Evolutionary conservation across 2,797 vertebrate species (phyloP), one percentile per base, ranked within the genome.

Genomic region (Odontamblyopus lacepedii): DNA sequence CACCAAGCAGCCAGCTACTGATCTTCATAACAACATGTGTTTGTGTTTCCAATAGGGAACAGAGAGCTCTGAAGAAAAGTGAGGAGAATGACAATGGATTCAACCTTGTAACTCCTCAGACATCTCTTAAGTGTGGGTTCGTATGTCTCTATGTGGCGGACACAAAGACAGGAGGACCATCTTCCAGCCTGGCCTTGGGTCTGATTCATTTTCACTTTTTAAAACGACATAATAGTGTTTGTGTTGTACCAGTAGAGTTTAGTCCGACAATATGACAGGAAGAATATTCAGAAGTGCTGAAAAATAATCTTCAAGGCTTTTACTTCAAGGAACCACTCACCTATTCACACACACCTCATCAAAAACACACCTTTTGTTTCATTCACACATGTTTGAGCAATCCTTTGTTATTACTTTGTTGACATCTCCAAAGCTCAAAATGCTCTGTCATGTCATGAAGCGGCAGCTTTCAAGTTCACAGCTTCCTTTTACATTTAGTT

Each of bases 1-100:
- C 72, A 72, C 63, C 32, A 72, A 75, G 53, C 71, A 72, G 77
- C 82, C 76, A 78, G 74, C 71, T 78, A 80, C 82, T 78, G 79
- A 89, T 86, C 74, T 84, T 82, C 73, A 77, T 83, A 85, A 89
- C 81, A 86, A 79, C 74, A 70, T 80, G 83, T 79, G 77, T 81
- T 67, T 84, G 35, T 64, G 64, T 85, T 84, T 74, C 71, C 67
- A 71, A 77, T 63, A 57, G 74, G 73, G 74, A 57, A 19, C 61
- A 55, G 66, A 64, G 71, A 71, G 7, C 56, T 75, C 69, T 29
- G 76, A 78, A 61, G 68, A 41, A 77, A 38, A 69, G 75, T 72
- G 0, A 55, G 41, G 68, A 77, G 63, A 70, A 56, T 71, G 62
- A 72, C 38, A 23, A 59, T 35, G 60, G 12, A 2, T 77, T 57